Evolutionary conservation across 2,113 vertebrate genomes (phyloP), one percentile per base, ranked within the genome.

Genomic region (Reinhardtius hippoglossoides): DNA sequence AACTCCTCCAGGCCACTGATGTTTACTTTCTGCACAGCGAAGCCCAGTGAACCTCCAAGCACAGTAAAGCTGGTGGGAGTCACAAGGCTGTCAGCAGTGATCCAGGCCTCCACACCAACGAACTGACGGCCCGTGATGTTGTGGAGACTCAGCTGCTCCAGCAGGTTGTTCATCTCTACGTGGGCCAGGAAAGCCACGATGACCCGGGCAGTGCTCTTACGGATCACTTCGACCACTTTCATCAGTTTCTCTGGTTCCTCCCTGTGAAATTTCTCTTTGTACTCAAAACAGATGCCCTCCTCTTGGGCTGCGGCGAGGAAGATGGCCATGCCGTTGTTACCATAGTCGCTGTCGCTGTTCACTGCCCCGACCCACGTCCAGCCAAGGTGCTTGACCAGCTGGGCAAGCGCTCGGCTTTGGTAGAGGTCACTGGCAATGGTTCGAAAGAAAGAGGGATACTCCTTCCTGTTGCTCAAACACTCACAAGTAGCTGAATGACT

Each of bases 291-390:
- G 23, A 94, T 87, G 18, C 93, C 92, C 71, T 91, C 88, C 24
- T 93, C 85, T 56, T 85, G 63, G 2, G 92, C 93, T 5, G 84
- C 90, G 13, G 87, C 52, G 0, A 93, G 83, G 69, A 94, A 94
- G 64, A 92, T 92, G 5, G 92, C 90, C 89, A 94, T 94, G 71
- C 93, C 94, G 1, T 86, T 92, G 84, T 94, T 94, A n/a, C 94
- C 94, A 4, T 94, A 95, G 58, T 94, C 93, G 54, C 87, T 94
- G 82, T 93, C 89, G 18, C 92, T 94, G 81, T 93, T 91, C 14
- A 94, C 84, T 13, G 93, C 74, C 5, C 94, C 94, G 0, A 94
- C 93, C 93, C 94, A 95, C 10, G 88, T 91, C 94, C 94, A 95
- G 74, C 93, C 92, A 65, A 94, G 94, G 80, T 92, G 89, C 48